Evolutionary conservation across 2,888 invertebrate genomes (phyloP).

Genomic region (Furcula furcula): DNA sequence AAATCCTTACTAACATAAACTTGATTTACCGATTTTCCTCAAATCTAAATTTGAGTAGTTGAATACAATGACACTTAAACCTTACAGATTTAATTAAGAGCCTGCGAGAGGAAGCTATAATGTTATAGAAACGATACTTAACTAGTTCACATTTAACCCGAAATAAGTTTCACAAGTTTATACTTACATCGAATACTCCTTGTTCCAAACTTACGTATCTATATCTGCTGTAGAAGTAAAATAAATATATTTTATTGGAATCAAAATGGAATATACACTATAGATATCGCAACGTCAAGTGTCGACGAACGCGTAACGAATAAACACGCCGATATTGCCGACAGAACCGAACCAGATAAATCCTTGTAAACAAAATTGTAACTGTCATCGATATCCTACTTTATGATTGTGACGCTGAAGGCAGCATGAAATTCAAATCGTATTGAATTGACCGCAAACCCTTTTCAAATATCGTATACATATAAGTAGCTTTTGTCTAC

Average conservation of each 20-base stretch:
- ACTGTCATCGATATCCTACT: constrained; percentile 68
- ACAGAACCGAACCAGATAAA: constrained; percentile 49
- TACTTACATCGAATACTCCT: too few species aligned
- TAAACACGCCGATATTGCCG: constrained; percentile 28
- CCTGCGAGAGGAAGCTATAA: too few species aligned
- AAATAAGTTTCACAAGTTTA: too few species aligned
- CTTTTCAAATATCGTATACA: constrained; percentile 46
- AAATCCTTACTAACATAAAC: too few species aligned
- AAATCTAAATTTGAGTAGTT: too few species aligned
- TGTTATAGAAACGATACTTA: too few species aligned
- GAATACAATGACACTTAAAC: too few species aligned
- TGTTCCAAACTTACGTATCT: too few species aligned
- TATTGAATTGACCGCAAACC: constrained; percentile 59
- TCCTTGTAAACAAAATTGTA: constrained; percentile 73
- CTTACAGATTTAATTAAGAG: too few species aligned
- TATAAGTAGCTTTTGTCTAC: constrained; percentile 7
- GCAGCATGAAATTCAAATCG: constrained; percentile 62
- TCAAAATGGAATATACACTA: constrained; percentile 10
- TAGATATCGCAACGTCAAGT: constrained; percentile 30
- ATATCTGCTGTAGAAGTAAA: constrained; percentile 2
- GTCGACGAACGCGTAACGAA: constrained; percentile 23
- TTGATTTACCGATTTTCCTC: too few species aligned
- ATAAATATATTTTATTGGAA: constrained; percentile 28
- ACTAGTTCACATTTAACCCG: too few species aligned
- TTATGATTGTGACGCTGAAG: constrained; percentile 60